These are phyloP conservation scores for Molanna angustata DNA, from an alignment of 2,888 invertebrate genomes.

Conservation along the genomic window DNA sequence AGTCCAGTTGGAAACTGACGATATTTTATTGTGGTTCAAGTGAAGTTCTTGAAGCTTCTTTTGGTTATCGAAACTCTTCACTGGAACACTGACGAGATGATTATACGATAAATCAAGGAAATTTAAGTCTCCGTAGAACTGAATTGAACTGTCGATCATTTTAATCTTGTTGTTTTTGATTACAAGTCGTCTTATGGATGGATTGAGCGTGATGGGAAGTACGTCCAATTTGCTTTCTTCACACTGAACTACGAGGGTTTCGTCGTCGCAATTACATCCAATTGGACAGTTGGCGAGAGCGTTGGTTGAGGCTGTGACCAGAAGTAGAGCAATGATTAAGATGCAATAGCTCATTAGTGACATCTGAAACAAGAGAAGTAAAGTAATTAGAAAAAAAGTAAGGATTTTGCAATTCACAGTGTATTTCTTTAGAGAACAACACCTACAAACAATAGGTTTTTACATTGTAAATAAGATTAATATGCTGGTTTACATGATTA, in stretches of 20 bases:
- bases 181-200: conserved; percentile 81
- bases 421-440: no score
- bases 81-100: conserved; percentile 77
- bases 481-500: no score
- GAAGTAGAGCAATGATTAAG: conserved; percentile 35
- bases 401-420: no score
- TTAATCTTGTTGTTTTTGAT: conserved; percentile 84
- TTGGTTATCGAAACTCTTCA: conserved; percentile 76
- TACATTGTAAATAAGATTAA: no score
- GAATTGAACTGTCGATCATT: conserved; percentile 84
- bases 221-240: conserved; percentile 84
- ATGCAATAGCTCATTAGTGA: conserved; percentile 34
- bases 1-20: conserved; percentile 74
- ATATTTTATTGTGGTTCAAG: conserved; percentile 81
- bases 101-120: conserved; percentile 83
- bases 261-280: conserved; percentile 87
- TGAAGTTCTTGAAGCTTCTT: conserved; percentile 79
- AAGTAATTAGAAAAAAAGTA: no score
- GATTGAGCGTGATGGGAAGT: conserved; percentile 87
- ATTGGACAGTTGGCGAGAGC: conserved; percentile 79
- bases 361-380: conserved; percentile 37
- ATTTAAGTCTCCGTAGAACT: conserved; percentile 83
- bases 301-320: conserved; percentile 46
- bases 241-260: conserved; percentile 82
- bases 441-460: no score